phyloP scores from a whole-genome alignment of 37 sponge, comb jelly and placozoan genomes.

The Diacarnus erythraeanus region DNA sequence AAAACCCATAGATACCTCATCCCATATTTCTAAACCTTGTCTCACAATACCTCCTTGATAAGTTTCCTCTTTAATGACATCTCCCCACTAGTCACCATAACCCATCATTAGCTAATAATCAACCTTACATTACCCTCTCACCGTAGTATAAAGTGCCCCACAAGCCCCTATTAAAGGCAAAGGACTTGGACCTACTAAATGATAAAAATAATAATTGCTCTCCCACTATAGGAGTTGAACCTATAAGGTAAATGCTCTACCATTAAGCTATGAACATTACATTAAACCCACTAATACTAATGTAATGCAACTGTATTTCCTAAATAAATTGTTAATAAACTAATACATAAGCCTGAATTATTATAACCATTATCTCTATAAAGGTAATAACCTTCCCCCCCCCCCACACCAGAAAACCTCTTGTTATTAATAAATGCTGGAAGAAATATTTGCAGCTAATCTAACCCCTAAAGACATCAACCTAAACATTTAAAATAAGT shows the following conservation, averaged over 20 bases:
- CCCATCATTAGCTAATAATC: slow-evolving; percentile 56
- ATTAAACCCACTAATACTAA: slow-evolving; percentile 11
- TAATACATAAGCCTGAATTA: slow-evolving; percentile 83
- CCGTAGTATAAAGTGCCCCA: slow-evolving; percentile 71
- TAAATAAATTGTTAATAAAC: slow-evolving; percentile 74
- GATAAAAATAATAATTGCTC: slow-evolving; percentile 59
- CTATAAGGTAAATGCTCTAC: slow-evolving; percentile 76
- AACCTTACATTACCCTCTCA: slow-evolving; percentile 69
- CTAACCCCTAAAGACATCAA: slow-evolving; percentile 77
- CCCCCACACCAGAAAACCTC: slow-evolving; percentile 52
- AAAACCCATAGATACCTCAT: too few relatives aligned
- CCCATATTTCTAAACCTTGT: slow-evolving; percentile 78
- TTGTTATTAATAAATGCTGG: slow-evolving; percentile 78
- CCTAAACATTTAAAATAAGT: slow-evolving; percentile 58
- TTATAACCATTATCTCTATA: slow-evolving; percentile 71
- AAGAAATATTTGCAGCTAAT: slow-evolving; percentile 77
- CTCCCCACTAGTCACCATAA: slow-evolving; percentile 71
- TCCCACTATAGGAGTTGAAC: slow-evolving; percentile 59
- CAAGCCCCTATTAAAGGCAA: slow-evolving; percentile 74
- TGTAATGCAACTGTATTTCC: slow-evolving; percentile 63
- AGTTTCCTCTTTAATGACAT: slow-evolving; percentile 73
- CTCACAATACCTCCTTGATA: slow-evolving; percentile 74
- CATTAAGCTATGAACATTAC: slow-evolving; percentile 41
- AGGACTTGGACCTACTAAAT: slow-evolving; percentile 82
- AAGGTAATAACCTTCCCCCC: slow-evolving; percentile 65